Evolutionary conservation across 2,113 vertebrate species (phyloP).

Genomic region (Calyptomena viridis): DNA sequence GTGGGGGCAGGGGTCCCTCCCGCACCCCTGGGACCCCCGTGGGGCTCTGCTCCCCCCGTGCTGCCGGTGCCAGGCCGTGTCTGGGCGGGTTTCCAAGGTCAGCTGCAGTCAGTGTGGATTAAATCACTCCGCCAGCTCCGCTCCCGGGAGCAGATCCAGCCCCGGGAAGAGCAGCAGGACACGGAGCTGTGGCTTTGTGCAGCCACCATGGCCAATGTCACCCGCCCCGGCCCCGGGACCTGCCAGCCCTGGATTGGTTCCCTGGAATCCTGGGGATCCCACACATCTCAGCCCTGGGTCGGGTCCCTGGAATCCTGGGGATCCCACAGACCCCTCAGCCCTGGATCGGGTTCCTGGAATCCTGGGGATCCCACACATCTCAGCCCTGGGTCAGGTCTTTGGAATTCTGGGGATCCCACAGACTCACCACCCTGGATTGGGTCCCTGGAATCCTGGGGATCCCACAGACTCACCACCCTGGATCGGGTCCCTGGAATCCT

Average conservation of each 20-base stretch:
- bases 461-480: no score
- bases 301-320: no score
- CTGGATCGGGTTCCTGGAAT: no score
- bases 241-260: no score
- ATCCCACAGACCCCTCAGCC: neutral
- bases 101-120: conserved; percentile 82
- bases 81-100: conserved; percentile 82
- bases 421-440: no score
- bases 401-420: neutral
- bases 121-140: conserved; percentile 76
- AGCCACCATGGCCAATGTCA: conserved; percentile 40
- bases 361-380: no score
- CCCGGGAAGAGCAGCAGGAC: conserved; percentile 17
- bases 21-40: neutral
- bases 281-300: no score
- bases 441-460: no score
- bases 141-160: conserved; percentile 76
- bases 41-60: neutral
- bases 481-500: no score
- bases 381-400: neutral
- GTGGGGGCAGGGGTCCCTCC: neutral
- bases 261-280: neutral
- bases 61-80: neutral
- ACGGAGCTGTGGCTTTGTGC: neutral
- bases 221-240: neutral